Conservation (phyloP, 1,140 invertebrate genomes). For the Drosophila watanabei region DNA sequence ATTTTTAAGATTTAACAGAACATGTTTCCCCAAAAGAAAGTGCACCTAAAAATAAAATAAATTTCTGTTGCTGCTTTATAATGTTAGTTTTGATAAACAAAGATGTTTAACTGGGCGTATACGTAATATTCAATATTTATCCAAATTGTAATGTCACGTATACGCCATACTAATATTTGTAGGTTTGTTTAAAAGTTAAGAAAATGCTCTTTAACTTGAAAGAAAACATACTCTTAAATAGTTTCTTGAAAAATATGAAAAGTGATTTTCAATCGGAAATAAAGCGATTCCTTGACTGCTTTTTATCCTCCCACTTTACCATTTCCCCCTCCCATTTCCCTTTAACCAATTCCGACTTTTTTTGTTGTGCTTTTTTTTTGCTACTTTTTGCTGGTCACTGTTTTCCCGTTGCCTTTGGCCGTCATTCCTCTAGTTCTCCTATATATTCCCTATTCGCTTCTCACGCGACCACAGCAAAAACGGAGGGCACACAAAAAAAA, state of each 20-base stretch:
- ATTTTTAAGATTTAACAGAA: not conserved
- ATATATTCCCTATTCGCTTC: conserved; percentile 17
- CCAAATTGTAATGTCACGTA: not conserved
- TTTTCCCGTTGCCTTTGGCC: conserved; percentile 54
- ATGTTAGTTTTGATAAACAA: not conserved
- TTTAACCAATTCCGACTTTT: not conserved
- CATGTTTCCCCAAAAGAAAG: not conserved
- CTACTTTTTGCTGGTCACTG: conserved; percentile 38
- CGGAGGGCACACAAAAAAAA: not conserved
- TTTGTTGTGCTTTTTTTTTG: conserved; percentile 27
- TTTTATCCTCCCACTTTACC: conserved; percentile 5
- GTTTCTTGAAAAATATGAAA: not conserved
- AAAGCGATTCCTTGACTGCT: conserved; percentile 6
- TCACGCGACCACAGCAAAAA: conserved; percentile 55
- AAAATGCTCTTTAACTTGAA: too few species aligned
- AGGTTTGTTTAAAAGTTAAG: not conserved
- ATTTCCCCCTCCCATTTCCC: conserved; percentile 6
- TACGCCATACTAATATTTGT: not conserved
- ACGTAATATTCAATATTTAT: not conserved
- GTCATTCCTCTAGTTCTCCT: conserved; percentile 28
- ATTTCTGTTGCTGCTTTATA: not conserved
- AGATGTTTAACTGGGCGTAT: not conserved
- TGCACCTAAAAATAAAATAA: not conserved
- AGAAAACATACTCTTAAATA: conserved; percentile 30
- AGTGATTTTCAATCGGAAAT: conserved; percentile 31